These are phyloP conservation scores for Scomber japonicus DNA, from an alignment of 2,113 vertebrate genomes.

Conservation along the genomic window DNA sequence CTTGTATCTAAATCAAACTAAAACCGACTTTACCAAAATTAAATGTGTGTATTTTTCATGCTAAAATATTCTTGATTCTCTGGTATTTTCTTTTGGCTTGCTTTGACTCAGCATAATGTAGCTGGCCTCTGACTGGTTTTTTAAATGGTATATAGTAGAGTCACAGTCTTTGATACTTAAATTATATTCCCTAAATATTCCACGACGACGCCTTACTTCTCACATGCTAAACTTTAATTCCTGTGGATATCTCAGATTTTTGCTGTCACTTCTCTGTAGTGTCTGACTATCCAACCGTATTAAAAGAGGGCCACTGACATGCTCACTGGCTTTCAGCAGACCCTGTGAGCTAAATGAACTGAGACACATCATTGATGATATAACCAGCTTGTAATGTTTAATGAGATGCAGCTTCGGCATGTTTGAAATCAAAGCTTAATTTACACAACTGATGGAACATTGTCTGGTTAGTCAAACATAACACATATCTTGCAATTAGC, in stretches of 20 bases:
- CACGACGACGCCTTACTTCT: neutral
- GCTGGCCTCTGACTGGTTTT: neutral
- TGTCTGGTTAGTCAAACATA: conserved; percentile 35
- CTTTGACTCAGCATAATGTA: neutral
- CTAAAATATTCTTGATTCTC: neutral
- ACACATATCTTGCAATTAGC: conserved; percentile 31
- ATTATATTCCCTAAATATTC: conserved; percentile 5
- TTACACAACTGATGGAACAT: conserved; percentile 40
- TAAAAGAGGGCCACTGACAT: neutral
- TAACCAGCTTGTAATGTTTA: conserved; percentile 48
- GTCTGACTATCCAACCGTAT: neutral
- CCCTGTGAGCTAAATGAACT: conserved; percentile 42
- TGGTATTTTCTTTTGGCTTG: neutral
- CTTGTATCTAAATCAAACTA: neutral
- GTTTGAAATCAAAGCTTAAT: conserved; percentile 44
- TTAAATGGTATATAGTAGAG: conserved; percentile 3
- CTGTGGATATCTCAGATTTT: neutral
- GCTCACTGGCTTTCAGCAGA: neutral
- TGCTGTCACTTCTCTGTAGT: neutral
- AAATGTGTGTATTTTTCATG: neutral
- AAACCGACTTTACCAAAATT: neutral
- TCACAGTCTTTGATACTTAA: conserved; percentile 1
- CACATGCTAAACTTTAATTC: neutral
- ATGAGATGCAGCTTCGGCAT: conserved; percentile 33
- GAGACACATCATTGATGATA: conserved; percentile 31